Base-by-base conservation (phyloP, 1,140 invertebrate genomes). In the Metopolophium dirhodum region DNA sequence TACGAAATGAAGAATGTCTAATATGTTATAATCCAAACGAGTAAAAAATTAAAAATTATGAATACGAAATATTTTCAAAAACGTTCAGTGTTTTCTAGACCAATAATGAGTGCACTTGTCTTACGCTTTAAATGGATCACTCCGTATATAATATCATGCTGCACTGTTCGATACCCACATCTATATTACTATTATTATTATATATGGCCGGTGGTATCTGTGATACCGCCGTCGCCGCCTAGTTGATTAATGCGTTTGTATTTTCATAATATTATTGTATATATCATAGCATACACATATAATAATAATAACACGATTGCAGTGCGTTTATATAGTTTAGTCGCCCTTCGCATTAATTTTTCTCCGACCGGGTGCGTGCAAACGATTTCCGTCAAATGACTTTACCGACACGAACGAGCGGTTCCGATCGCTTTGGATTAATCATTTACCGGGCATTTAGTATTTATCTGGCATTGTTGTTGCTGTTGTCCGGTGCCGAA, bases 361-460 rank as follows among this genome's bases (percentile, higher is more conserved):
- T 47, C n/a, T 49, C 7, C 18, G 22, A 51, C 30, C 49, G 11
- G 90, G 45, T 49, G 57, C 26, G 68, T 49, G 57, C 26, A 91
- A 82, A 83, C 90, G 68, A 83, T 91, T 77, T 91, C 45, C 90
- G 26, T n/a, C 68, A 35, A 82, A 91, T 83, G 47, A 51, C 90
- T 83, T 91, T 61, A 91, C 45, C 45, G 45, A 51, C 68, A 83
- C 90, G 45, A 83, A 91, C 90, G 68, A 3, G 49, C 9, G 35
- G 26, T 47, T 20, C 18, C 49, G 20, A 49, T 35, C n/a, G n/a
- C 35, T 3, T 30, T 30, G 18, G 11, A 86, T 88, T 88, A 26
- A 88, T 49, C 86, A n/a, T 49, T 51, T 8, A 2, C 86, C n/a
- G 14, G 86, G 35, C 86, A 47, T 30, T 47, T n/a, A n/a, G 11